A percentile compares a stretch with the other conserved stretches of the same genome.
phyloP scores from a whole-genome alignment of 1,140 invertebrate genomes.

The Lutraria rhynchaena region DNA sequence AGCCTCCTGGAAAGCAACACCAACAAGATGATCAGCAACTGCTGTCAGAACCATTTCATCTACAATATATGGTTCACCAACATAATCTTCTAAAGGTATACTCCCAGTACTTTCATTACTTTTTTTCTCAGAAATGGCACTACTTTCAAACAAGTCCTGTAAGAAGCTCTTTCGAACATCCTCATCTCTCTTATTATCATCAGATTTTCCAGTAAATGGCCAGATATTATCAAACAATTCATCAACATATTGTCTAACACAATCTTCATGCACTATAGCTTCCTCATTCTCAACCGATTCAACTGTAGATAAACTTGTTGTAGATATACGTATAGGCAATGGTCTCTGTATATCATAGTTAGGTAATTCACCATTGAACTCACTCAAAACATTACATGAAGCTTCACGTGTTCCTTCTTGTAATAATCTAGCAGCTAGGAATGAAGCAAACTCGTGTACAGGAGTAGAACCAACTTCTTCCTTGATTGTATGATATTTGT shows the following conservation, averaged over 20 bases:
- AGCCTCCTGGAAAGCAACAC: conserved; percentile 49
- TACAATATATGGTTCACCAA: not conserved
- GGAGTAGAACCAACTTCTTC: conserved; percentile 68
- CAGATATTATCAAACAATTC: conserved; percentile 37
- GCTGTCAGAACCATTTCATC: conserved; percentile 36
- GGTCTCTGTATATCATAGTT: conserved; percentile 23
- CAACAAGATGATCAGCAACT: conserved; percentile 42
- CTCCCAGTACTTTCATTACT: not conserved
- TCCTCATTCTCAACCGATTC: conserved; percentile 35
- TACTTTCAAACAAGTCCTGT: not conserved
- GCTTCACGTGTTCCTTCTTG: conserved; percentile 65
- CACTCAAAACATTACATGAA: not conserved
- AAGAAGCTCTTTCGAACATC: not conserved
- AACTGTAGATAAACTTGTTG: conserved; percentile 10
- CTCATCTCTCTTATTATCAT: no score
- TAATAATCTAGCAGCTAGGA: conserved; percentile 65
- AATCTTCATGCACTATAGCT: conserved; percentile 9
- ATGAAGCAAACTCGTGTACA: conserved; percentile 72
- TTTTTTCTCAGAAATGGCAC: not conserved
- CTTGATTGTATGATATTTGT: conserved; percentile 74
- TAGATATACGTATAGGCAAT: conserved; percentile 13
- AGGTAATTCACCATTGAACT: conserved; percentile 6
- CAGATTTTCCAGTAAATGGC: conserved; percentile 26
- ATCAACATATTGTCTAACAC: conserved; percentile 39
- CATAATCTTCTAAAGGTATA: not conserved